These are phyloP conservation scores for Subanguina moxae DNA, from an alignment of 1,140 invertebrate species.

Conservation along the genomic window DNA sequence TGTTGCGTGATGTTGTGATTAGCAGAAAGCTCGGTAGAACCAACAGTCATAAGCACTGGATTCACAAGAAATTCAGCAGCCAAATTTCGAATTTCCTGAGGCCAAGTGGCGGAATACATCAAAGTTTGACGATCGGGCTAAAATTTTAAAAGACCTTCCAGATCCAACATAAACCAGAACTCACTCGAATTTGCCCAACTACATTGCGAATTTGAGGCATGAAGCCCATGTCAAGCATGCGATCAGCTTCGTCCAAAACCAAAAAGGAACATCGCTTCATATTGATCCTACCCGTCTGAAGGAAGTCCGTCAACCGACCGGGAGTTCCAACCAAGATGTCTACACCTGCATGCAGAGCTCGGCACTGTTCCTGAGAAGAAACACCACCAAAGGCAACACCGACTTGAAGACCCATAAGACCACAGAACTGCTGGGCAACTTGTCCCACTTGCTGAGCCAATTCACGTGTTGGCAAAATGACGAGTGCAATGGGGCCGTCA, in stretches of 20 bases:
- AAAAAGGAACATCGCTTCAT: conserved; percentile 83
- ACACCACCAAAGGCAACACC: too few relatives aligned
- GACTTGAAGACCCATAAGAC: too few relatives aligned
- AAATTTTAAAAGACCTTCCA: conserved; percentile 14
- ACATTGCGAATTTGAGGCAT: conserved; percentile 97
- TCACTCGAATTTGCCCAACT: conserved; percentile 78
- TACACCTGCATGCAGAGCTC: conserved; percentile 64
- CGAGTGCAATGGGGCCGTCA: conserved; percentile 65
- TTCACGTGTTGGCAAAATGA: conserved; percentile 87
- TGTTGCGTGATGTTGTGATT: conserved; percentile 84
- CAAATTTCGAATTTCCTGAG: conserved; percentile 84
- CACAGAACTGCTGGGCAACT: conserved; percentile 68
- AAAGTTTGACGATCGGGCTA: conserved; percentile 82
- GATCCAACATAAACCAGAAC: not conserved
- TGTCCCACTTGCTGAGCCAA: conserved; percentile 82
- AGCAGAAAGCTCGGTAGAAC: conserved; percentile 81
- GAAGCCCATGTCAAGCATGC: conserved; percentile 99
- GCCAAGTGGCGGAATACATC: conserved; percentile 99
- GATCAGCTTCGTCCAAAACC: conserved; percentile 93
- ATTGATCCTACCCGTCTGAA: conserved; percentile 82
- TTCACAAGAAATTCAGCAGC: conserved; percentile 87
- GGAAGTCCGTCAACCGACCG: conserved; percentile 87
- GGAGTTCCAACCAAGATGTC: conserved; percentile 70
- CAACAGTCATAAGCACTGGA: conserved; percentile 89
- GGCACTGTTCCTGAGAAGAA: conserved; percentile 8